Percentiles rank a stretch among this genome's conserved stretches.
phyloP scores from a whole-genome alignment of 2,113 vertebrate species.

The Corvus moneduloides region DNA sequence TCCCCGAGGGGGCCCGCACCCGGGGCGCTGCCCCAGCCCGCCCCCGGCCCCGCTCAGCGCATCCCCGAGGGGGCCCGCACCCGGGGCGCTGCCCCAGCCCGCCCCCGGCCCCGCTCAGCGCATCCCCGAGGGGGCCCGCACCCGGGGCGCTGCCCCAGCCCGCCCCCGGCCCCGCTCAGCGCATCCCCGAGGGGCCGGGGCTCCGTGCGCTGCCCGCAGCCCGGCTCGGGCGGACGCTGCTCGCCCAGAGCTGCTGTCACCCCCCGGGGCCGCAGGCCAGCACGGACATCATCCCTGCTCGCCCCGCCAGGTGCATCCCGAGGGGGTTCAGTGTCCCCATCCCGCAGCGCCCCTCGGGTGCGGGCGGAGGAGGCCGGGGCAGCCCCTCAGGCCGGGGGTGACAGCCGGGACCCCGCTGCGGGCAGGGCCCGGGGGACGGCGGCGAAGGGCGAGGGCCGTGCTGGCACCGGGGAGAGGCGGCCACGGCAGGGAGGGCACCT shows the following conservation, averaged over 20 bases:
- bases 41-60: neutral
- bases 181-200: neutral
- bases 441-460: neutral
- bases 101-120: neutral
- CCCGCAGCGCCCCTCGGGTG: neutral
- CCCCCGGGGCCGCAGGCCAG: rapidly evolving
- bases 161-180: neutral
- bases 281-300: neutral
- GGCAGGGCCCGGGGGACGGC: neutral
- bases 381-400: neutral
- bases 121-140: neutral
- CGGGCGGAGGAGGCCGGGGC: neutral
- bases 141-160: neutral
- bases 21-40: neutral
- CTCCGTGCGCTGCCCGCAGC: neutral
- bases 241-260: neutral
- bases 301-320: rapidly evolving
- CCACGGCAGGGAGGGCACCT: neutral
- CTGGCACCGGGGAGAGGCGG: neutral
- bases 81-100: neutral
- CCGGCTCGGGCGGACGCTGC: neutral
- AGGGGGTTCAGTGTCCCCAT: neutral
- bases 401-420: neutral
- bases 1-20: neutral
- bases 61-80: no score